A percentile compares a stretch with the other conserved stretches of the same genome.
Conservation (phyloP, 2,113 vertebrate genomes). For the Galemys pyrenaicus region DNA sequence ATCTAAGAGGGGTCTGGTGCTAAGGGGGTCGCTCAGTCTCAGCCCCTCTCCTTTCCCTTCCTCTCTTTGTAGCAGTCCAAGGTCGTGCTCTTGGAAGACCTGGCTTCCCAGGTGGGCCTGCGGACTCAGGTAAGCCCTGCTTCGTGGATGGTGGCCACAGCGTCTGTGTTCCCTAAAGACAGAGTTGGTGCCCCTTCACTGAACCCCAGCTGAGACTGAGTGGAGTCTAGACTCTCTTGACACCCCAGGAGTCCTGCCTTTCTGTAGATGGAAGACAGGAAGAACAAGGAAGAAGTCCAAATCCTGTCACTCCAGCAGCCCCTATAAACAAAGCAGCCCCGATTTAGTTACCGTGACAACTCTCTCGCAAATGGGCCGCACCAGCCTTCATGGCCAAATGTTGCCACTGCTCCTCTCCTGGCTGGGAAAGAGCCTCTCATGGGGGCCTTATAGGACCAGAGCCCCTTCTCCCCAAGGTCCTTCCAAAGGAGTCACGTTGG, state of each 20-base stretch:
- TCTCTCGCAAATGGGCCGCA: background rate
- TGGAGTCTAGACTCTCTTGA: background rate
- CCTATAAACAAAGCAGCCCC: background rate
- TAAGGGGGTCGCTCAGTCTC: background rate
- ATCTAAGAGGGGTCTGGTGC: background rate
- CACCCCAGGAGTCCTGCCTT: background rate
- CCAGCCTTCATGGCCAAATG: background rate
- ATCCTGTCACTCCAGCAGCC: background rate
- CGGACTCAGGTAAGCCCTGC: conserved; percentile 91
- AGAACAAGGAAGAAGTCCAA: conserved; percentile 7
- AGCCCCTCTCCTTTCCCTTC: background rate
- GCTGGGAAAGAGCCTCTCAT: background rate
- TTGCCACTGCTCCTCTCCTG: background rate
- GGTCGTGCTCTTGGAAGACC: conserved; percentile 95
- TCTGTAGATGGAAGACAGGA: background rate
- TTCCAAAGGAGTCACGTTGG: background rate
- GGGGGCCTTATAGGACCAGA: background rate
- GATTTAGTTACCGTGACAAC: conserved; percentile 33
- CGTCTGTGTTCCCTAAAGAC: too few relatives aligned
- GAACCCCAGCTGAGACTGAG: background rate
- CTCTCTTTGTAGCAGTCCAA: conserved; percentile 89
- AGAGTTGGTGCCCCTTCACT: background rate
- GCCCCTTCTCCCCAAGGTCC: background rate
- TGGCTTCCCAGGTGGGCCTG: conserved; percentile 95
- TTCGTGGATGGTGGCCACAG: background rate